Percentiles rank a stretch among this genome's conserved stretches.
Evolutionary conservation across 2,797 vertebrate species (phyloP).

Genomic region (Coilia nasus): DNA sequence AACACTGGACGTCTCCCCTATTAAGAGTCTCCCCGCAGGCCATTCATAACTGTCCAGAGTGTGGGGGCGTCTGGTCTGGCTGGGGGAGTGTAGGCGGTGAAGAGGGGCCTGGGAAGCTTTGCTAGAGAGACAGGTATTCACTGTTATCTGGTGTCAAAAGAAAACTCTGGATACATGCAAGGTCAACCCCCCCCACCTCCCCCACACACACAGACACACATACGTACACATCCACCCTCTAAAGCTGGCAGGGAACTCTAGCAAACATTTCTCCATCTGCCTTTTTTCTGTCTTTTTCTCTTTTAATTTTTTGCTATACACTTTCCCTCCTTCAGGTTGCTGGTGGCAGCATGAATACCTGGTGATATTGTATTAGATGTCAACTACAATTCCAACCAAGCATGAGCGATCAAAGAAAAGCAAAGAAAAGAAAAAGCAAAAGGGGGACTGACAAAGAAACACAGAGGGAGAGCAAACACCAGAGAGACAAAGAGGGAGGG

Average conservation of each 20-base stretch:
- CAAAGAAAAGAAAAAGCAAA: not conserved
- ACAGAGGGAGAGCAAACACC: not conserved
- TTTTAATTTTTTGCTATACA: not conserved
- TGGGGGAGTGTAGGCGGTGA: not conserved
- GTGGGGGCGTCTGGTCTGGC: not conserved
- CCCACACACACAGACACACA: conserved; percentile 10
- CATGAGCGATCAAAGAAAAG: conserved; percentile 7
- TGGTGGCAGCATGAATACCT: not conserved
- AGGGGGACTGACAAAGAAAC: conserved; percentile 9
- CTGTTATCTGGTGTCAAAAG: conserved; percentile 22
- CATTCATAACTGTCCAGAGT: not conserved
- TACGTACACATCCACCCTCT: conserved; percentile 26
- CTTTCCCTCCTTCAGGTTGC: not conserved
- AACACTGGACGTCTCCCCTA: not conserved
- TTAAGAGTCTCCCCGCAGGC: not conserved
- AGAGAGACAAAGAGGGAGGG: not conserved
- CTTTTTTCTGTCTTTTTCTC: not conserved
- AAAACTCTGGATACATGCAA: conserved; percentile 2
- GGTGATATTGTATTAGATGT: not conserved
- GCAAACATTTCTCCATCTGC: not conserved
- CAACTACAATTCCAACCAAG: not conserved
- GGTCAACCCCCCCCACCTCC: conserved; percentile 10
- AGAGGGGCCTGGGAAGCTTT: conserved; percentile 16
- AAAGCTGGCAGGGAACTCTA: conserved; percentile 26
- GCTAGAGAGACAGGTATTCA: conserved; percentile 30